Percentiles rank a stretch among this genome's conserved stretches.
These are phyloP conservation scores for Sesia apiformis DNA, from an alignment of 2,888 invertebrate species.

Conservation along the genomic window DNA sequence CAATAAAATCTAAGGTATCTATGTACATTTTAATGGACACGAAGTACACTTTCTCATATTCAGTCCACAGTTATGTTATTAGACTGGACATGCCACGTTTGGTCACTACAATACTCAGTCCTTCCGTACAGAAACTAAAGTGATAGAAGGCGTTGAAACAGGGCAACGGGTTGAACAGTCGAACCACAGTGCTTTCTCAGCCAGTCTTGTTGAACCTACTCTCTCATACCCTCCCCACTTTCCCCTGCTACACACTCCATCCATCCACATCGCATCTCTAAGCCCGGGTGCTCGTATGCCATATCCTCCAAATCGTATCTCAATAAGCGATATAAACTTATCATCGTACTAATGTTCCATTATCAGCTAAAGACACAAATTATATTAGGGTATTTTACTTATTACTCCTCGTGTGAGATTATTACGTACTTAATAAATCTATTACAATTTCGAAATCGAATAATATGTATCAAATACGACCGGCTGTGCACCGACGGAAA, in stretches of 20 bases:
- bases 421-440: slow-evolving; percentile 68
- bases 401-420: slow-evolving; percentile 64
- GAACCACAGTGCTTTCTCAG: slow-evolving; percentile 10
- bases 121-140: slow-evolving; percentile 22
- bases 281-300: background rate
- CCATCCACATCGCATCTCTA: background rate
- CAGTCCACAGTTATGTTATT: slow-evolving; percentile 36
- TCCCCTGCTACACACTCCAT: background rate
- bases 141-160: slow-evolving; percentile 28
- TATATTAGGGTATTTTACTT: slow-evolving; percentile 65
- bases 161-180: slow-evolving; percentile 23
- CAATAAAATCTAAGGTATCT: slow-evolving; percentile 69
- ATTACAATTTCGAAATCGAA: slow-evolving; percentile 71
- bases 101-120: slow-evolving; percentile 55
- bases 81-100: slow-evolving; percentile 62
- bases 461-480: slow-evolving; percentile 70
- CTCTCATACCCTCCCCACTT: slow-evolving; percentile 16
- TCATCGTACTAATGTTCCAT: slow-evolving; percentile 62
- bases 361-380: slow-evolving; percentile 73
- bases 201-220: slow-evolving; percentile 13
- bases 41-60: slow-evolving; percentile 29
- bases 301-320: slow-evolving; percentile 13
- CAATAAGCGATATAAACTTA: slow-evolving; percentile 65
- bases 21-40: slow-evolving; percentile 62
- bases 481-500: slow-evolving; percentile 64